Conservation (phyloP, 2,113 vertebrate genomes). For the Apteryx owenii region DNA sequence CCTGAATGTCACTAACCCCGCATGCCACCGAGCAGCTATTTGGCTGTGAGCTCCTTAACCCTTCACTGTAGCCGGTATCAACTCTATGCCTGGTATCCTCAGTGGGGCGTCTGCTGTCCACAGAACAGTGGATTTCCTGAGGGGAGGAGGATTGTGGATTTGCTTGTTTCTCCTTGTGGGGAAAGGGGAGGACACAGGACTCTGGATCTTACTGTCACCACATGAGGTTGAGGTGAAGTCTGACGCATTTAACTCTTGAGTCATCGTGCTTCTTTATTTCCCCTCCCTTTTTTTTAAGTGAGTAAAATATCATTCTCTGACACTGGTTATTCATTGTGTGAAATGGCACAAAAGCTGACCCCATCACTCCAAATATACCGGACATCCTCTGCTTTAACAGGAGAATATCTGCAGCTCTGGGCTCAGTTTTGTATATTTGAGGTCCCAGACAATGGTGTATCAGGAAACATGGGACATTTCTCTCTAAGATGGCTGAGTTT, state of each 20-base stretch:
- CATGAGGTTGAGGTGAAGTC: not conserved
- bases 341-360: not conserved
- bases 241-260: not conserved
- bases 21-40: not conserved
- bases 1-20: not conserved
- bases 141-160: not conserved
- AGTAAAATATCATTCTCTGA: not conserved
- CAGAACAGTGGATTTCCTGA: not conserved
- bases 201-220: not conserved
- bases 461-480: not conserved
- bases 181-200: not conserved
- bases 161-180: not conserved
- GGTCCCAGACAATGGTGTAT: not conserved
- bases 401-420: not conserved
- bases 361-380: not conserved
- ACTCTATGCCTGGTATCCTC: not conserved
- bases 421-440: not conserved
- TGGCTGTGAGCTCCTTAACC: not conserved
- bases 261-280: not conserved
- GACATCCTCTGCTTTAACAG: not conserved
- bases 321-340: not conserved
- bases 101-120: not conserved
- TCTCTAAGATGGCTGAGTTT: not conserved
- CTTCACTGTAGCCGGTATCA: not conserved
- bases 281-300: not conserved